Percentiles rank a stretch among this genome's conserved stretches.
These are phyloP conservation scores for Octodonta nipae DNA, from an alignment of 2,888 invertebrate genomes.

Conservation along the genomic window DNA sequence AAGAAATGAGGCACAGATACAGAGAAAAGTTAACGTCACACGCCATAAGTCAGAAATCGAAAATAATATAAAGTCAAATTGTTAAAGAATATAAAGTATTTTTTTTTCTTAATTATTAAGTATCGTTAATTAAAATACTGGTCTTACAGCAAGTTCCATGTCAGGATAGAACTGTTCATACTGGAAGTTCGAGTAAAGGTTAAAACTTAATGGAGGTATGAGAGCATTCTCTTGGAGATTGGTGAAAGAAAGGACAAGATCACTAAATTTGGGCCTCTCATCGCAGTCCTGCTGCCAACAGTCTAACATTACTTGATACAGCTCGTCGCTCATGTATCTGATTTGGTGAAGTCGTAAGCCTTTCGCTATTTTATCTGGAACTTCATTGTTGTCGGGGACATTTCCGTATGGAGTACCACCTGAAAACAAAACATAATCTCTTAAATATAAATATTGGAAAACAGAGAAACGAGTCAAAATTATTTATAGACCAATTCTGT, in stretches of 20 bases:
- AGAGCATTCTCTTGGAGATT: conserved; percentile 21
- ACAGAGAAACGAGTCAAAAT: too few relatives aligned
- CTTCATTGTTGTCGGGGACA: conserved; percentile 51
- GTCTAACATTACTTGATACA: conserved; percentile 69
- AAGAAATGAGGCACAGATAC: too few relatives aligned
- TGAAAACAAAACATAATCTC: conserved; percentile 17
- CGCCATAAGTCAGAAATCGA: too few relatives aligned
- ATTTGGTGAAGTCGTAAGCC: conserved; percentile 64
- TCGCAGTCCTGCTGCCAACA: conserved; percentile 76
- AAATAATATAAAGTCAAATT: too few relatives aligned
- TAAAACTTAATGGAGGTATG: conserved; percentile 26
- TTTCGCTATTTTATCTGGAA: conserved; percentile 51
- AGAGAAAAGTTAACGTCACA: too few relatives aligned
- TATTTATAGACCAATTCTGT: too few relatives aligned
- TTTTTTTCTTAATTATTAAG: too few relatives aligned
- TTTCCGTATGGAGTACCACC: conserved; percentile 65
- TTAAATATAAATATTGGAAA: too few relatives aligned
- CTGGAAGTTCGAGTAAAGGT: conserved; percentile 27
- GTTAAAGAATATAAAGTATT: too few relatives aligned
- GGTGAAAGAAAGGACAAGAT: conserved; percentile 33
- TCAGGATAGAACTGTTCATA: conserved; percentile 32
- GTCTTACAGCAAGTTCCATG: conserved; percentile 29
- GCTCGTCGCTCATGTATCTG: conserved; percentile 58
- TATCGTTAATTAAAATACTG: conserved; percentile 27
- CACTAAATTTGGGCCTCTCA: conserved; percentile 60